phyloP scores from a whole-genome alignment of 2,797 vertebrate genomes.

The Vespertilio murinus region DNA sequence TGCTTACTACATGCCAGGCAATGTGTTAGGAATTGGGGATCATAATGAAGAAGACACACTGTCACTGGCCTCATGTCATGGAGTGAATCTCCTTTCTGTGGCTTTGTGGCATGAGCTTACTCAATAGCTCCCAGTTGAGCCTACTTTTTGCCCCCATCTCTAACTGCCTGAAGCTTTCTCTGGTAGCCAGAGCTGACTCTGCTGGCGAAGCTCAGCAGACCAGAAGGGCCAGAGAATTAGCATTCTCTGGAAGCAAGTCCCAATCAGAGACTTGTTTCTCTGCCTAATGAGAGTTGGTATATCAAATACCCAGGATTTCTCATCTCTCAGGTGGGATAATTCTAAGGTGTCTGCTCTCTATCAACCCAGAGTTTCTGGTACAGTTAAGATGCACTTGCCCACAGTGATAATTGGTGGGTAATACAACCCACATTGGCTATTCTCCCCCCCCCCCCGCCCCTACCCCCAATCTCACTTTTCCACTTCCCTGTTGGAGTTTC shows the following conservation, averaged over 20 bases:
- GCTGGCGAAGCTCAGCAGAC: neutral
- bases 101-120: neutral
- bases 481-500: neutral
- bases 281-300: neutral
- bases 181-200: neutral
- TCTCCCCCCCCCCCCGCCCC: neutral
- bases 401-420: neutral
- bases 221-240: neutral
- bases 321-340: neutral
- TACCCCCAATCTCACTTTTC: neutral
- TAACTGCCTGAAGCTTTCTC: neutral
- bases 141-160: neutral
- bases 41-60: neutral
- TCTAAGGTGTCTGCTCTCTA: neutral
- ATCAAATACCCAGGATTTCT: neutral
- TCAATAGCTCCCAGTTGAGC: neutral
- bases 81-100: neutral
- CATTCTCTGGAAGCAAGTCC: neutral
- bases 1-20: neutral
- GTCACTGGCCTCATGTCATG: neutral
- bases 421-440: neutral
- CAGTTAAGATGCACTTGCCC: neutral
- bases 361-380: neutral
- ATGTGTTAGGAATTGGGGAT: neutral
- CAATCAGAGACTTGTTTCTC: neutral